Conservation (phyloP, 2,888 invertebrate species). For the Lasioglossum malachurum region DNA sequence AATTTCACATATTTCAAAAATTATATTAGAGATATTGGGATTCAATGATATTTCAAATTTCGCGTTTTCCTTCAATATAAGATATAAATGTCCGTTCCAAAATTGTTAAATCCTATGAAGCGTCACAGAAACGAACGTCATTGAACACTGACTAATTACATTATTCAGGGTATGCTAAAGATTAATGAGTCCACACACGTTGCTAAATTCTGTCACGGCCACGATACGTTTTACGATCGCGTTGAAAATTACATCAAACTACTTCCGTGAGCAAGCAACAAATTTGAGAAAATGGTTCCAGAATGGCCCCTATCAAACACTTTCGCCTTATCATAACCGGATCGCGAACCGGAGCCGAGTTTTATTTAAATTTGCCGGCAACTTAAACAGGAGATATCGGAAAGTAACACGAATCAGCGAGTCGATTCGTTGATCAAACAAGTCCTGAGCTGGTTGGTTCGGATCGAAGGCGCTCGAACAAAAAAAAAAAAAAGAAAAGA, state of each 20-base stretch:
- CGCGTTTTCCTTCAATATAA: background rate
- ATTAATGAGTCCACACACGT: background rate
- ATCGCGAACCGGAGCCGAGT: constrained; percentile 13
- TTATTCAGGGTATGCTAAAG: background rate
- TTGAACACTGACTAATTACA: background rate
- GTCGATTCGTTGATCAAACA: constrained; percentile 61
- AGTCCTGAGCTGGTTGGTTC: constrained; percentile 32
- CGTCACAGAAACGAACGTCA: too few relatives aligned
- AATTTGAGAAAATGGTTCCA: background rate
- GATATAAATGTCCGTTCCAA: background rate
- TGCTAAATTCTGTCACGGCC: background rate
- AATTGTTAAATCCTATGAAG: background rate
- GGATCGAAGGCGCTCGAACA: constrained; percentile 29
- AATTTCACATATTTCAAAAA: background rate
- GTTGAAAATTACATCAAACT: background rate
- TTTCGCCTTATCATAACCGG: background rate
- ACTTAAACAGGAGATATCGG: constrained; percentile 27
- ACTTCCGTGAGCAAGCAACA: background rate
- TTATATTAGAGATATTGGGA: too few relatives aligned
- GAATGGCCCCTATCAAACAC: background rate
- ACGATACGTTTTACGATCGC: background rate
- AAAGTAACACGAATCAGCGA: constrained; percentile 49
- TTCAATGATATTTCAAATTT: background rate
- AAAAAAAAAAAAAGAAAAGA: constrained; percentile 6
- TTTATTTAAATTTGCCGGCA: constrained; percentile 59